Evolutionary conservation across 2,113 vertebrate genomes (phyloP), one percentile per base, ranked within the genome.

Genomic region (Crotalus horridus): DNA sequence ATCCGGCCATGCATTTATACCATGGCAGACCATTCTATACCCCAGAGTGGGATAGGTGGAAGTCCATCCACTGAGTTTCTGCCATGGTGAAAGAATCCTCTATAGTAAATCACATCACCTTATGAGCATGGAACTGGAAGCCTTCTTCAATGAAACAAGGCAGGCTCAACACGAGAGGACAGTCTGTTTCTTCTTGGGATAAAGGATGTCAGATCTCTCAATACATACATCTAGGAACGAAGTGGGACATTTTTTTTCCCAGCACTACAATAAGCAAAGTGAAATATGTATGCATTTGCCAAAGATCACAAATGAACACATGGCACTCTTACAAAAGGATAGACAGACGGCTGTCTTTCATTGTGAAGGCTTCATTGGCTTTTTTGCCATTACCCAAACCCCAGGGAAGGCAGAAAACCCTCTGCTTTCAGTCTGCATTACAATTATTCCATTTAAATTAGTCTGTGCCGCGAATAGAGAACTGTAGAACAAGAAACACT

Each of bases 381-480:
- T 91, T 51, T 90, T 39, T 90, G 59, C 88, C 43, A 93, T 93
- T 29, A 91, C 33, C 6, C 2, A 93, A 88, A 56, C 24, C 56
- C 61, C 56, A 43, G 59, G 51, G 89, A 93, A 91, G 56, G 46
- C 24, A 92, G 89, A 48, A 92, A 89, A 4, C 26, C 64, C 24
- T 94, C 87, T 87, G 74, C 4, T 87, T 93, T 92, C 46, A 43
- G 88, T 26, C 24, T 91, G 6, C 85, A 53, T 29, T 7, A 91
- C 46, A 87, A n/a, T 89, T 91, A 90, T 92, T 92, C 58, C 88
- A 69, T 17, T 81, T 81, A 85, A 64, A 90, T 91, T 9, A 81
- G 87, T 93, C 85, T 48, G 33, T n/a, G 21, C 58, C 9, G 8
- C 55, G 54, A 94, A 95, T 64, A 94, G 48, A 6, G 89, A 90